These are phyloP conservation scores for Castor canadensis DNA, from an alignment of 2,113 vertebrate species.

Conservation along the genomic window DNA sequence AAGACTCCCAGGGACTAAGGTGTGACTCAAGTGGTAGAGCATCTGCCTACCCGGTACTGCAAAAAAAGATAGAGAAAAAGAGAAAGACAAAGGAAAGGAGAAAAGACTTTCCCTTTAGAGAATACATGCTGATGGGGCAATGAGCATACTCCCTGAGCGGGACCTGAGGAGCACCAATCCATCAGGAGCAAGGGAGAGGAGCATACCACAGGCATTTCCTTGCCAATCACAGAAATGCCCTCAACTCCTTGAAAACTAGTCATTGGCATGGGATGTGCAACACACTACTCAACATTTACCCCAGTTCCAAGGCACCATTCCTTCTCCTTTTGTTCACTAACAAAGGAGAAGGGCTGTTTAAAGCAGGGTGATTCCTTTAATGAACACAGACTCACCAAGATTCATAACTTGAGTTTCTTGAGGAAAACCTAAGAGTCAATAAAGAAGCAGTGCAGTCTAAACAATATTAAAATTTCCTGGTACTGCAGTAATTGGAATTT, in stretches of 20 bases:
- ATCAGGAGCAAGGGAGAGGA: fast-evolving
- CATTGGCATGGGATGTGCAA: neutral
- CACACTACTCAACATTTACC: constrained; percentile 1
- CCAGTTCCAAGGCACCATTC: constrained; percentile 70
- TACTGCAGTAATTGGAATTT: constrained; percentile 80
- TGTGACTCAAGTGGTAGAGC: no score
- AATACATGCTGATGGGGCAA: neutral
- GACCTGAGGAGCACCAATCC: neutral
- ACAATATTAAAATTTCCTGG: constrained; percentile 83
- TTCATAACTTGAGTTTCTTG: constrained; percentile 77
- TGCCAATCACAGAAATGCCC: neutral
- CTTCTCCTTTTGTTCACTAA: constrained; percentile 55
- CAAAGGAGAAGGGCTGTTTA: constrained; percentile 73
- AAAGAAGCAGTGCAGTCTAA: constrained; percentile 81
- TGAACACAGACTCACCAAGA: constrained; percentile 82
- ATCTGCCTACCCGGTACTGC: no score
- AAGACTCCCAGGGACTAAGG: no score
- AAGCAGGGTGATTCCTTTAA: constrained; percentile 77
- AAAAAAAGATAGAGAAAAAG: no score
- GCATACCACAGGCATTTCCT: neutral
- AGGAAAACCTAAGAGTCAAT: constrained; percentile 81
- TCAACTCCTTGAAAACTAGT: neutral
- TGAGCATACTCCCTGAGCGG: neutral
- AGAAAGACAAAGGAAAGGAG: no score
- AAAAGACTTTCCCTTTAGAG: neutral